Evolutionary conservation across 2,888 invertebrate species (phyloP).

Genomic region (Drosophila pseudotakahashii): DNA sequence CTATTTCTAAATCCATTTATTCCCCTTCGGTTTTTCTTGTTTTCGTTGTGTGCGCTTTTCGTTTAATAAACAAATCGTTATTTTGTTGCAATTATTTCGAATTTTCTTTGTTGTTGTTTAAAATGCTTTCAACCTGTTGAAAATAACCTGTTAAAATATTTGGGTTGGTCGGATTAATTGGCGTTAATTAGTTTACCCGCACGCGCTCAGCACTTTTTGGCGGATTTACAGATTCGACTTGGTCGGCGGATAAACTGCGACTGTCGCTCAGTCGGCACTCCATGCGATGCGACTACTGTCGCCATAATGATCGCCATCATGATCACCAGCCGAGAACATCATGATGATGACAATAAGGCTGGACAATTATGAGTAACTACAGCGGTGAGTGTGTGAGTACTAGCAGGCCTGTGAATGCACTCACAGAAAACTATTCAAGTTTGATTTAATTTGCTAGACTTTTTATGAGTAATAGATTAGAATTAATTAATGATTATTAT

Average conservation of each 20-base stretch:
- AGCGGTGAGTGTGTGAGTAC: slow-evolving; percentile 17
- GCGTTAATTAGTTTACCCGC: slow-evolving; percentile 24
- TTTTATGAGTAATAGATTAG: too few relatives aligned
- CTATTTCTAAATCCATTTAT: slow-evolving; percentile 43
- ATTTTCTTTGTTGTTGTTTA: slow-evolving; percentile 23
- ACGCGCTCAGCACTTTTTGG: slow-evolving; percentile 17
- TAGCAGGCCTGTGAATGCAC: slow-evolving; percentile 9
- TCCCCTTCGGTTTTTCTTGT: slow-evolving; percentile 14
- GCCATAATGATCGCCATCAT: slow-evolving; percentile 34
- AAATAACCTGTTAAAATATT: too few relatives aligned
- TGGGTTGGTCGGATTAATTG: slow-evolving; percentile 37
- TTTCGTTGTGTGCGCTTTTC: slow-evolving; percentile 23
- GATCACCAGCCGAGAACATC: slow-evolving; percentile 3
- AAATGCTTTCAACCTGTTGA: slow-evolving; percentile 67
- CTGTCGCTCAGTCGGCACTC: slow-evolving; percentile 43
- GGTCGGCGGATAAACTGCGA: slow-evolving; percentile 66
- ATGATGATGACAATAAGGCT: slow-evolving; percentile 49
- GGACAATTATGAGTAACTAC: slow-evolving; percentile 62
- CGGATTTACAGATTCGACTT: slow-evolving; percentile 47
- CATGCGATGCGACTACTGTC: slow-evolving; percentile 15
- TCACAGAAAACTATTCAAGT: neutral
- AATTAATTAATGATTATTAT: too few relatives aligned
- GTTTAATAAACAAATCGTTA: slow-evolving; percentile 72
- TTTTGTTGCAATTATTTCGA: slow-evolving; percentile 35
- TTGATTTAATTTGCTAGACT: too few relatives aligned